Base-by-base conservation (phyloP, 1,140 invertebrate genomes). In the Oedothorax gibbosus region DNA sequence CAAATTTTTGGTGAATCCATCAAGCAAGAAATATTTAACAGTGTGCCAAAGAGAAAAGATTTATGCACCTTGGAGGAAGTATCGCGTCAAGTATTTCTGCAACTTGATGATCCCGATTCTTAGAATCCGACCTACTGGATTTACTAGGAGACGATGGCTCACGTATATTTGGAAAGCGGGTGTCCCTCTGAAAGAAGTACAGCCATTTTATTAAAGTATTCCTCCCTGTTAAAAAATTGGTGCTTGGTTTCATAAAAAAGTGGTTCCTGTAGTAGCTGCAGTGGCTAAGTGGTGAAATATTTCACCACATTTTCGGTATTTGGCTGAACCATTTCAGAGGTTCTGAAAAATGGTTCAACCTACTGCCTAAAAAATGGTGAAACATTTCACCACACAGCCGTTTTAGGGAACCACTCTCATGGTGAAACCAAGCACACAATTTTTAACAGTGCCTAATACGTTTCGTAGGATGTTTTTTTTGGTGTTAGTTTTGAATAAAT, bases 21-120 rank as follows among this genome's bases (percentile, higher is more conserved):
- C 5, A 35, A 35, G 35, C 35, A 35, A 35, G 35, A 35, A 35
- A 35, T 35, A 35, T 35, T n/a, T 35, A 35, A 35, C 35, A 35
- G 35, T 35, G 35, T 35, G 35, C 35, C 35, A 35, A 35, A 35
- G 35, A 35, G 35, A 35, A 35, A 35, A 35, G 35, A 35, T 1
- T 35, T 35, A 35, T 35, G 35, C 87, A 88, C 91, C 95, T 95
- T 15, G 98, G 97, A 14, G 97, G 97, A 84, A 99, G 90, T 90
- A 99, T 98, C n/a, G 94, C 94, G 91, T 99, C 97, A 9, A 99
- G 91, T 87, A 99, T 96, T 90, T 99, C 97, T 56, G 83, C 75
- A 10, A 78, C 76, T 72, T 85, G 75, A 21, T 20, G 56, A 21
- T 85, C 83, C 21, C 64, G 78, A 10, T 62, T 78, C 89, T 96